Percentiles rank a stretch among this genome's conserved stretches.
Conservation (phyloP, 2,888 invertebrate genomes). For the Cepaea hortensis region DNA sequence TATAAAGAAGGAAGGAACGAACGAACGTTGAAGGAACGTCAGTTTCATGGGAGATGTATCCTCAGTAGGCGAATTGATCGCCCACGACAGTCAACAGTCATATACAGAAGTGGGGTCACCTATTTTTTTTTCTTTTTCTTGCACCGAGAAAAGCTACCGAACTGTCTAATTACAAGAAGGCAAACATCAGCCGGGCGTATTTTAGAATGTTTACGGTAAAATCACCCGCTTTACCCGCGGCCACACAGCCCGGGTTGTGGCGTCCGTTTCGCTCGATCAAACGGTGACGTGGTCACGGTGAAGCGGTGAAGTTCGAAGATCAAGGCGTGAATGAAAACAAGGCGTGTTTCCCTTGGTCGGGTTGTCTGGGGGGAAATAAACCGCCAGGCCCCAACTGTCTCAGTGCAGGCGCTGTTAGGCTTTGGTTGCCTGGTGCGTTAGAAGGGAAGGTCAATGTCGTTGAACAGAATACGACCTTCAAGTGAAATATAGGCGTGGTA, state of each 20-base stretch:
- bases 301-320: conserved; percentile 28
- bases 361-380: background rate
- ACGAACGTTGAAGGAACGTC: background rate
- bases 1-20: background rate
- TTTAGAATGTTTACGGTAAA: background rate
- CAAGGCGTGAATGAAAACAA: conserved; percentile 22
- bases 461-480: background rate
- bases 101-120: too few species aligned
- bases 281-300: conserved; percentile 27
- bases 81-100: too few species aligned
- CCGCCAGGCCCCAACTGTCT: background rate
- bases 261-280: conserved; percentile 36
- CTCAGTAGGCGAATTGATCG: background rate
- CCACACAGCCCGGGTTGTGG: background rate
- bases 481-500: background rate
- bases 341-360: conserved; percentile 19
- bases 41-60: too few species aligned
- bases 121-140: too few species aligned
- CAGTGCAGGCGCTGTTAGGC: background rate
- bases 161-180: too few species aligned
- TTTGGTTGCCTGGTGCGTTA: conserved; percentile 4
- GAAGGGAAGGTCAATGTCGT: background rate
- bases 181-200: background rate
- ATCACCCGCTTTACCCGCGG: background rate
- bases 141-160: too few species aligned